These are phyloP conservation scores for Carterocephalus palaemon DNA, from an alignment of 2,888 invertebrate species.

Conservation along the genomic window DNA sequence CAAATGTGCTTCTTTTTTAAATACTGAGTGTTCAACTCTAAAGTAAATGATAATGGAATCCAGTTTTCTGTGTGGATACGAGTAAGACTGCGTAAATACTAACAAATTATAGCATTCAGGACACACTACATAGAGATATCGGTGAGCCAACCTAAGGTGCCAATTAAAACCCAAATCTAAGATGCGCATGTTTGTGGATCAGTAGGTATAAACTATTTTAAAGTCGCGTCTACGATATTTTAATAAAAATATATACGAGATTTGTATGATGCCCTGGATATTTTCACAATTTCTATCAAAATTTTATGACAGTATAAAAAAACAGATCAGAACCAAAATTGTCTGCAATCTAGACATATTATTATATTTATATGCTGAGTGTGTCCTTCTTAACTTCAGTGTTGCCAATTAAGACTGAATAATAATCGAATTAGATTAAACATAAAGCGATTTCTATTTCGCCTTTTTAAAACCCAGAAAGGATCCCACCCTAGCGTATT, in stretches of 20 bases:
- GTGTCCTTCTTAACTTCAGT: conserved; percentile 45
- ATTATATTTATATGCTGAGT: conserved; percentile 27
- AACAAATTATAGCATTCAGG: conserved; percentile 7
- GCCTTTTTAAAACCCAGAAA: conserved; percentile 43
- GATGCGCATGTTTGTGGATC: too few relatives aligned
- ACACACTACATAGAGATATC: too few relatives aligned
- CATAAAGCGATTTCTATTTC: conserved; percentile 29
- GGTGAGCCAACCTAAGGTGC: too few relatives aligned
- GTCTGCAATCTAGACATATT: too few relatives aligned
- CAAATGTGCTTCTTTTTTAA: conserved; percentile 37
- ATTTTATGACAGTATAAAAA: too few relatives aligned
- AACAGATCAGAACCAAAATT: too few relatives aligned
- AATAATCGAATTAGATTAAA: conserved; percentile 36
- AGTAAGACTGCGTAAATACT: conserved; percentile 29
- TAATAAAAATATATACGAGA: too few relatives aligned
- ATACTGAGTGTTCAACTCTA: conserved; percentile 23
- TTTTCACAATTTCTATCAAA: too few relatives aligned
- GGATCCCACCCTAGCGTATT: conserved; percentile 64
- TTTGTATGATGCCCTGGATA: too few relatives aligned
- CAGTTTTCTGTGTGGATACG: conserved; percentile 26
- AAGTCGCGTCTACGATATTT: too few relatives aligned
- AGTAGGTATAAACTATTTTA: too few relatives aligned
- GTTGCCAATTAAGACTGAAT: conserved; percentile 65
- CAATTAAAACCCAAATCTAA: too few relatives aligned
- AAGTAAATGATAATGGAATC: conserved; percentile 25